Conservation (phyloP, 2,113 vertebrate genomes). For the Mormoops blainvillei region DNA sequence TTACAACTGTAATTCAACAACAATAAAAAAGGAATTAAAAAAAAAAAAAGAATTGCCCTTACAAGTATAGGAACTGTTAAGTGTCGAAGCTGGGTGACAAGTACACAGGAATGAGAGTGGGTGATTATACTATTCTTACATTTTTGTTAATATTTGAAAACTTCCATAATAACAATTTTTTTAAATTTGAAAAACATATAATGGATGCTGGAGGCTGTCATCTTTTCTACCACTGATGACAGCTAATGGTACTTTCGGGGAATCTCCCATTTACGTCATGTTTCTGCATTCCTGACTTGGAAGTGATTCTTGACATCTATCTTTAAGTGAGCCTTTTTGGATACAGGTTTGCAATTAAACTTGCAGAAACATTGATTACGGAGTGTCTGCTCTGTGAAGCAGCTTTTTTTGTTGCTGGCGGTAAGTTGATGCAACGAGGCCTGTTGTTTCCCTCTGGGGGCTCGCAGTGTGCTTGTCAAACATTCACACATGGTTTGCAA, state of each 20-base stretch:
- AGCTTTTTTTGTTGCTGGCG: background rate
- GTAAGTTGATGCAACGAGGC: too few species aligned
- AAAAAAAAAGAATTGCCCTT: background rate
- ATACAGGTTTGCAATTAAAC: background rate
- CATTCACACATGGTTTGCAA: background rate
- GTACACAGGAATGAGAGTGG: background rate
- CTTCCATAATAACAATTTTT: background rate
- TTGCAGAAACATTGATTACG: background rate
- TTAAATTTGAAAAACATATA: background rate
- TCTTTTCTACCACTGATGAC: background rate
- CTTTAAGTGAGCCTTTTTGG: background rate
- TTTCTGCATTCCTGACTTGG: background rate
- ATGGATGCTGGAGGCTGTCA: background rate
- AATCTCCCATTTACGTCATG: background rate
- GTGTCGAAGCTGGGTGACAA: background rate
- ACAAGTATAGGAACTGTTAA: background rate
- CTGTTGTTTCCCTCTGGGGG: background rate
- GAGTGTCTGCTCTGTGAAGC: background rate
- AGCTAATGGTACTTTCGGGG: background rate
- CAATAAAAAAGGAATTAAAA: too few species aligned
- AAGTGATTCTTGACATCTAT: background rate
- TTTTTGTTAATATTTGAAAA: slow-evolving; percentile 5
- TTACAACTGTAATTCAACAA: too few species aligned
- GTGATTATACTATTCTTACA: background rate
- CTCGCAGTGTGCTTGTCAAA: background rate